A percentile compares a stretch with the other conserved stretches of the same genome.
Evolutionary conservation across 2,888 invertebrate genomes (phyloP).

Genomic region (Galeopsomyia nigrocyanea): DNA sequence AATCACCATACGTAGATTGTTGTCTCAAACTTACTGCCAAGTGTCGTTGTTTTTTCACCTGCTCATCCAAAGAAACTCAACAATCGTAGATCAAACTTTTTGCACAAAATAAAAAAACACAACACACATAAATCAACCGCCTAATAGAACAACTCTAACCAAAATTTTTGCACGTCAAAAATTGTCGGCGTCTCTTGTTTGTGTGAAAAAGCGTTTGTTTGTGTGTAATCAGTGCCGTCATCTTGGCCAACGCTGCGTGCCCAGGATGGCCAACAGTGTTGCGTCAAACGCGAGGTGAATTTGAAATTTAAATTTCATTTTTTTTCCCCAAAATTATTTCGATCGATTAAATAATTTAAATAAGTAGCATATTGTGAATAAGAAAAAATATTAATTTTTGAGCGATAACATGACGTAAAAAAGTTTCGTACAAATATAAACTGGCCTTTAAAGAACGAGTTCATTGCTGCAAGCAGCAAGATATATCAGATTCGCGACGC

Average conservation of each 20-base stretch:
- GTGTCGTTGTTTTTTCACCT: neutral
- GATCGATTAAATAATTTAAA: too few species aligned
- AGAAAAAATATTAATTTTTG: neutral
- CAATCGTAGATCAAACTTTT: neutral
- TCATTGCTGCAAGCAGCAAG: neutral
- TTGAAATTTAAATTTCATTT: too few species aligned
- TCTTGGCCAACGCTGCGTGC: neutral
- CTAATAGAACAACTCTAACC: constrained; percentile 37
- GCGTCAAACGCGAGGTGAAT: too few species aligned
- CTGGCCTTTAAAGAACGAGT: neutral
- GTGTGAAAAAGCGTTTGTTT: neutral
- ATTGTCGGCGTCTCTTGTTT: neutral
- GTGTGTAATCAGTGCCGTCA: neutral
- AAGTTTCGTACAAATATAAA: neutral
- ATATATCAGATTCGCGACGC: too few species aligned
- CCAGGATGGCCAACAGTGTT: too few species aligned
- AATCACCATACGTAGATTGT: neutral
- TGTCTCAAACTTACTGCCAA: constrained; percentile 24
- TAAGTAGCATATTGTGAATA: too few species aligned
- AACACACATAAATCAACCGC: neutral
- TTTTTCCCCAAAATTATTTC: too few species aligned
- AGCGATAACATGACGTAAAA: neutral
- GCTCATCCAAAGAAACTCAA: neutral
- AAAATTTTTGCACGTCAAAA: constrained; percentile 38
- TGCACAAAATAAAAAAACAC: constrained; percentile 1